Evolutionary conservation across 1,140 invertebrate species (phyloP).

Genomic region (Micrasema minimum): DNA sequence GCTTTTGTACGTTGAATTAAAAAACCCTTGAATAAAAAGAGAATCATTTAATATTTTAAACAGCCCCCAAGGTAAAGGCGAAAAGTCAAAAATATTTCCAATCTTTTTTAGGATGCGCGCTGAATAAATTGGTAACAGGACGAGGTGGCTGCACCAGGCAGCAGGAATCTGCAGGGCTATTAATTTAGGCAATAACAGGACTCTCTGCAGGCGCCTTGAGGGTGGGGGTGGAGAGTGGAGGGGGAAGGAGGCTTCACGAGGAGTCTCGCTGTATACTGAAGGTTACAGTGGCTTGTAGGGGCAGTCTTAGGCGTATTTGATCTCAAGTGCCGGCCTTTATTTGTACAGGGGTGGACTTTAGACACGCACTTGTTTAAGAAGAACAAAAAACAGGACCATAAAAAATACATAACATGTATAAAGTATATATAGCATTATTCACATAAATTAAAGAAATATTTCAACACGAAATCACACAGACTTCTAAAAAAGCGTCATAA

Average conservation of each 20-base stretch:
- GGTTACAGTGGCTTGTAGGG: background rate
- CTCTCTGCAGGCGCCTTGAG: slow-evolving; percentile 7
- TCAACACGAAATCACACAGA: no score
- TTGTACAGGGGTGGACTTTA: slow-evolving; percentile 17
- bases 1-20: no score
- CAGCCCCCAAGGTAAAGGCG: background rate
- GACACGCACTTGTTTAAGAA: background rate
- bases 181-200: slow-evolving; percentile 38
- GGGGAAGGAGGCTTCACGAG: background rate
- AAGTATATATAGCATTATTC: no score
- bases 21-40: no score
- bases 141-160: slow-evolving; percentile 12
- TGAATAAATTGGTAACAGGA: slow-evolving; percentile 28
- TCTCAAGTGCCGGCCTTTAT: slow-evolving; percentile 44
- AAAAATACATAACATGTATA: no score
- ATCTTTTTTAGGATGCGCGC: slow-evolving; percentile 13
- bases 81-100: slow-evolving; percentile 12
- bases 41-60: no score
- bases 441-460: no score
- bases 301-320: slow-evolving; percentile 45
- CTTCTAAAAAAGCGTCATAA: no score
- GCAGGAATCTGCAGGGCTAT: slow-evolving; percentile 17
- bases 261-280: no score
- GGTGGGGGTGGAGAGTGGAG: background rate
- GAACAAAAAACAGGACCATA: no score